These are phyloP conservation scores for Rhinogobio ventralis DNA, from an alignment of 2,797 vertebrate genomes.

Conservation along the genomic window DNA sequence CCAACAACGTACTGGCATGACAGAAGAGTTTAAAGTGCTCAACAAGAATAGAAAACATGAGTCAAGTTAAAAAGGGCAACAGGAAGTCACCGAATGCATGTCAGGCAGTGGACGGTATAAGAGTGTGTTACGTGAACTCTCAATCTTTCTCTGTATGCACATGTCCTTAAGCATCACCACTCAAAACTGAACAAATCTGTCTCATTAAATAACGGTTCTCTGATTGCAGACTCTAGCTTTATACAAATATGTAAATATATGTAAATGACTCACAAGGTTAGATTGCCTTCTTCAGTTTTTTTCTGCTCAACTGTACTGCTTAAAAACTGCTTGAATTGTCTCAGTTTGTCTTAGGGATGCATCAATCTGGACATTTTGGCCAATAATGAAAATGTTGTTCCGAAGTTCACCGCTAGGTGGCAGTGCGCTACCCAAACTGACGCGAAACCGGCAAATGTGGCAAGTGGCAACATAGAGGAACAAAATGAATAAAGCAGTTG, in stretches of 20 bases:
- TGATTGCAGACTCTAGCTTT: slow-evolving; percentile 1
- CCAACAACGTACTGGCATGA: neutral
- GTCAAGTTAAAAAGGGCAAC: neutral
- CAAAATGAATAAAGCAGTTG: too few relatives aligned
- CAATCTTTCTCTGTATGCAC: neutral
- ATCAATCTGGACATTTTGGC: neutral
- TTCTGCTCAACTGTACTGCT: neutral
- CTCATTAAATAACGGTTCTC: slow-evolving; percentile 8
- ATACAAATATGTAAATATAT: slow-evolving; percentile 2
- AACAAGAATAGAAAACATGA: slow-evolving; percentile 7
- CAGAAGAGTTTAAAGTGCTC: neutral
- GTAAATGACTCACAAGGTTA: neutral
- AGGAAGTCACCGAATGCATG: neutral
- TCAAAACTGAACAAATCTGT: neutral
- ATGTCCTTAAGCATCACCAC: slow-evolving; percentile 4
- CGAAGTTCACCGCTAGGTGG: too few relatives aligned
- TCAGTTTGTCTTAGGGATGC: neutral
- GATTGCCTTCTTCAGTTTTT: slow-evolving; percentile 8
- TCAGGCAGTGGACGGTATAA: neutral
- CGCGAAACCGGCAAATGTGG: too few relatives aligned
- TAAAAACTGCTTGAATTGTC: neutral
- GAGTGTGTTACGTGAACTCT: neutral
- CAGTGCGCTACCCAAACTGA: too few relatives aligned
- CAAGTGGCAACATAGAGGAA: too few relatives aligned
- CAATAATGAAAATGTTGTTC: neutral